Evolutionary conservation across 1,140 invertebrate species (phyloP), one percentile per base, ranked within the genome.

Genomic region (Heterodera carotae): DNA sequence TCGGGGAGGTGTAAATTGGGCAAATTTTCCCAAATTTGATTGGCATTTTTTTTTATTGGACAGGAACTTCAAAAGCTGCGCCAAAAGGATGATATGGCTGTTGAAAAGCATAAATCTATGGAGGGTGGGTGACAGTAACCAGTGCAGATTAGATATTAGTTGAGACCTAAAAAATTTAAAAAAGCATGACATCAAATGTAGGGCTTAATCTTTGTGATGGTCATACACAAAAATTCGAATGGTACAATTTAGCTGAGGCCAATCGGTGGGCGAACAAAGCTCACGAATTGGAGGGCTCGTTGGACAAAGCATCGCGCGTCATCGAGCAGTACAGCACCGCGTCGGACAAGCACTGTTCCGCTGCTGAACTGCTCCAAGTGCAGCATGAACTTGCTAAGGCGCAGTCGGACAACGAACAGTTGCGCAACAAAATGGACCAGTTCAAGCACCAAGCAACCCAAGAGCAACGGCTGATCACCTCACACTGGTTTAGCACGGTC

Each of bases 241-340:
- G 3, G 8, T 12, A 43, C 22, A n/a, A 12, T 60, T 62, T n/a
- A 73, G 71, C 33, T 27, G 53, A 73, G 6, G 29, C 25, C 56
- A 53, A 25, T n/a, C 43, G 33, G 36, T 29, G 64, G 31, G 31
- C 22, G 62, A 33, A 3, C 18, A 27, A 6, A 3, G n/a, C 76
- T 5, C 36, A 43, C 34, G 60, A 29, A 18, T 53, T 76, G 25
- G 60, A 76, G 36, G 18, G 33, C 3, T 70, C 75, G 10, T n/a
- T 76, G 25, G 75, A 76, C 18, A 76, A 74, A 56, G 75, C 75
- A 18, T 22, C 64, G 8, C n/a, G 31, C 18, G 75, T 76, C n/a
- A 76, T 76, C 36, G 31, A 34, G 22, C 29, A 73, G 36, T 73
- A 73, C 36, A 59, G 43, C 27, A 73, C 43, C 34, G 43, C 71